A percentile compares a stretch with the other conserved stretches of the same genome.
phyloP scores from a whole-genome alignment of 2,888 invertebrate species.

The Parelbella ahira region DNA sequence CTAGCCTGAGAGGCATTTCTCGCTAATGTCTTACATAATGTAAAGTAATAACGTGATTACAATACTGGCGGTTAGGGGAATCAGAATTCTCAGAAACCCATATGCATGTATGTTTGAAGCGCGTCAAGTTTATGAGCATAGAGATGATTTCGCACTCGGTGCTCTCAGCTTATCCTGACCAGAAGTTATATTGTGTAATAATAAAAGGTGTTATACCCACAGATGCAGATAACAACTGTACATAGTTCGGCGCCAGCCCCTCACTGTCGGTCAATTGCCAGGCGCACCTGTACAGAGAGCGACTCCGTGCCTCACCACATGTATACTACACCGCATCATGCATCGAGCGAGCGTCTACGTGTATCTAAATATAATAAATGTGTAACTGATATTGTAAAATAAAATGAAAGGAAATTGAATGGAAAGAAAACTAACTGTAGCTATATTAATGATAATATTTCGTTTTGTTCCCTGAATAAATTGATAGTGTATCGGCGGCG shows the following conservation, averaged over 20 bases:
- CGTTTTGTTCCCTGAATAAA: constrained; percentile 35
- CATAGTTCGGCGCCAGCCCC: constrained; percentile 44
- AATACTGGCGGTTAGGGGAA: no score
- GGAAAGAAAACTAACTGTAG: constrained; percentile 32
- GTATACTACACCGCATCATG: no score
- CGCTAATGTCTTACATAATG: no score
- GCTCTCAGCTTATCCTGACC: no score
- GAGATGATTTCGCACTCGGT: no score
- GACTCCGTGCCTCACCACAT: no score
- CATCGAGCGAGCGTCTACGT: constrained; percentile 29
- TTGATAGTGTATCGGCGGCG: constrained; percentile 45
- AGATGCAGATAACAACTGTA: constrained; percentile 40
- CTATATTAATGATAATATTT: constrained; percentile 44
- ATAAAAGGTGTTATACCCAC: not conserved
- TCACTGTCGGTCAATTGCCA: constrained; percentile 35
- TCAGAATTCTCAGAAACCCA: no score
- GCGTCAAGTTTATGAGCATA: no score
- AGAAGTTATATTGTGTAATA: not conserved
- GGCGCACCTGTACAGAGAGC: constrained; percentile 17
- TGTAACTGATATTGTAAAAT: constrained; percentile 46
- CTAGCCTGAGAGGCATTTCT: no score
- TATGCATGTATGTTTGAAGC: no score
- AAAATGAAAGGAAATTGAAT: constrained; percentile 42
- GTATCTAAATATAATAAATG: constrained; percentile 30
- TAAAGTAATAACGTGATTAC: no score